Conservation (phyloP, 2,888 invertebrate genomes). For the Cosmia trapezina region DNA sequence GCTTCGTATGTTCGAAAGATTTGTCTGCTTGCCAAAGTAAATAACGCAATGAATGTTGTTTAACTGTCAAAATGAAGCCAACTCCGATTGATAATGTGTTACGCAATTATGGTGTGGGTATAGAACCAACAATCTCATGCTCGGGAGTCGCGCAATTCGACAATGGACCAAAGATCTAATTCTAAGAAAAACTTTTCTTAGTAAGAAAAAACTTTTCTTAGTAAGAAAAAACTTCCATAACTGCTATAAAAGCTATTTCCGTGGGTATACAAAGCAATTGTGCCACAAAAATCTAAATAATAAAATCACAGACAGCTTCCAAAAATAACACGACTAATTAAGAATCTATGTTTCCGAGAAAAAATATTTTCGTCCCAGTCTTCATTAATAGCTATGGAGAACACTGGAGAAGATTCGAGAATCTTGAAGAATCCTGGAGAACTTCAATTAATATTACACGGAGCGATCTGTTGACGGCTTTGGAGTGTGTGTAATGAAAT, state of each 20-base stretch:
- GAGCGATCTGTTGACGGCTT: constrained; percentile 42
- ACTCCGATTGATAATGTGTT: too few relatives aligned
- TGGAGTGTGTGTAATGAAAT: constrained; percentile 52
- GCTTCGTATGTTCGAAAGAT: too few relatives aligned
- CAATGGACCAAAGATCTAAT: not conserved
- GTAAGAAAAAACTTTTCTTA: not conserved
- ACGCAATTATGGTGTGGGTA: not conserved
- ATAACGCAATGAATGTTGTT: too few relatives aligned
- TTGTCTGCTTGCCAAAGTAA: too few relatives aligned
- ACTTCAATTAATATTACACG: constrained; percentile 59
- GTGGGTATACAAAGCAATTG: not conserved
- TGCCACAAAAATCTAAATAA: not conserved
- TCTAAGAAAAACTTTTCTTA: not conserved
- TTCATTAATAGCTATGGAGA: not conserved
- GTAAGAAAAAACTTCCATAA: not conserved
- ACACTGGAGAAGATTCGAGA: not conserved
- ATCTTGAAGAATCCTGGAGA: constrained; percentile 30
- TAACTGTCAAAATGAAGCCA: too few relatives aligned
- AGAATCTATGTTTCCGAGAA: constrained; percentile 21
- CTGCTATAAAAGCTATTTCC: not conserved
- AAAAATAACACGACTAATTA: constrained; percentile 26
- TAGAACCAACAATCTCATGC: not conserved
- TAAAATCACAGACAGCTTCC: not conserved
- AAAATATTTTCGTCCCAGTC: not conserved
- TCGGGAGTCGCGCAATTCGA: too few relatives aligned